Percentiles rank a stretch among this genome's conserved stretches.
Evolutionary conservation across 2,888 invertebrate genomes (phyloP).

Genomic region (Melinaea menophilus): DNA sequence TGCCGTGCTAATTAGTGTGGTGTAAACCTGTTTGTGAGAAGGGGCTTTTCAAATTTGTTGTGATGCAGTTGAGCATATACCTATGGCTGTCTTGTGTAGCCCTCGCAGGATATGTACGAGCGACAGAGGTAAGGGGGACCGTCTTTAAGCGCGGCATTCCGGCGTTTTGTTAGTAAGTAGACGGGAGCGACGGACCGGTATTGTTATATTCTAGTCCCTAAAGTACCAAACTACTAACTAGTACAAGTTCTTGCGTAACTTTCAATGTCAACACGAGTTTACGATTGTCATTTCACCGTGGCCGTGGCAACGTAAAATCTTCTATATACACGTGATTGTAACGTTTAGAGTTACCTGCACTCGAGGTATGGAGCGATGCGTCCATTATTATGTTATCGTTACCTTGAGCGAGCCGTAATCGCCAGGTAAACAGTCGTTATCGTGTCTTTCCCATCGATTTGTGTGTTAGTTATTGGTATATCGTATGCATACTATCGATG

Average conservation of each 20-base stretch:
- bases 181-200: conserved; percentile 38
- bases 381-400: conserved; percentile 44
- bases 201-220: conserved; percentile 37
- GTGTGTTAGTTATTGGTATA: conserved; percentile 25
- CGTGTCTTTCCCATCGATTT: conserved; percentile 57
- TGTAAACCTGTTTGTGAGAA: conserved; percentile 63
- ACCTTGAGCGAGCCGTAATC: conserved; percentile 64
- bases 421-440: conserved; percentile 72
- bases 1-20: conserved; percentile 67
- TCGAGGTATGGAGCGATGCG: conserved; percentile 32
- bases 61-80: conserved; percentile 88
- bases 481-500: conserved; percentile 12
- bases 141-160: conserved; percentile 71
- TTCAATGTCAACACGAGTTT: conserved; percentile 69
- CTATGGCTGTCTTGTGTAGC: conserved; percentile 84
- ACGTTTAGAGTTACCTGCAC: conserved; percentile 36
- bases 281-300: conserved; percentile 28
- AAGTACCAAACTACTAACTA: conserved; percentile 37
- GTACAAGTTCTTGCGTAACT: conserved; percentile 65
- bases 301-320: conserved; percentile 34
- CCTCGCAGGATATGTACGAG: conserved; percentile 85
- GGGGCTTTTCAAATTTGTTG: conserved; percentile 70
- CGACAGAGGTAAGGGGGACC: conserved; percentile 83
- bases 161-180: conserved; percentile 60
- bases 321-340: conserved; percentile 34